Evolutionary conservation across 1,140 invertebrate species (phyloP).

Genomic region (Melanaphis sacchari): DNA sequence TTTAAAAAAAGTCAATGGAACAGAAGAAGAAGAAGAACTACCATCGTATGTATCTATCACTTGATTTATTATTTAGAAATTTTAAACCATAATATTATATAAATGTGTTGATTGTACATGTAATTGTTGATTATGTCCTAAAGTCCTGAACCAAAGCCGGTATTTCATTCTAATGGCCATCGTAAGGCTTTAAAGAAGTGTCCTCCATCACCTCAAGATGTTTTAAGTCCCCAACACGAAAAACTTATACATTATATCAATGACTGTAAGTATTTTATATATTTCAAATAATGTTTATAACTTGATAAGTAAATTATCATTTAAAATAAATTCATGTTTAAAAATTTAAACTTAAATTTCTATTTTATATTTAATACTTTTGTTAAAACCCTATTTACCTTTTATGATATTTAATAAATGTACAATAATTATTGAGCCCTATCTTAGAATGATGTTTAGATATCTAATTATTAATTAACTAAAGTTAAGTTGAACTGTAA

Average conservation of each 20-base stretch:
- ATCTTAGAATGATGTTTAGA: too few species aligned
- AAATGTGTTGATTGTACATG: neutral
- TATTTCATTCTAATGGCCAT: constrained; percentile 50
- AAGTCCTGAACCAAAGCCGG: constrained; percentile 45
- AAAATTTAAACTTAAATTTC: neutral
- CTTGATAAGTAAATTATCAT: neutral
- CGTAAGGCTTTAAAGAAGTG: constrained; percentile 39
- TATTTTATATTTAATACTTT: neutral
- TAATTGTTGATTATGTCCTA: neutral
- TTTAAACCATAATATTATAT: neutral
- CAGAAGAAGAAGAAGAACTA: constrained; percentile 50
- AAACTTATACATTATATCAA: constrained; percentile 54
- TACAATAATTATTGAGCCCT: too few species aligned
- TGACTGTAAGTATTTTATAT: constrained; percentile 23
- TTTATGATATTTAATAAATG: neutral
- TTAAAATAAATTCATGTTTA: neutral
- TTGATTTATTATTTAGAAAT: neutral
- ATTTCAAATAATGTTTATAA: neutral
- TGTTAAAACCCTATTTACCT: neutral
- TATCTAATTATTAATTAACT: too few species aligned
- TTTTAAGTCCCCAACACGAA: constrained; percentile 53
- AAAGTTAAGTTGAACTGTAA: too few species aligned
- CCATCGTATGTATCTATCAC: constrained; percentile 16
- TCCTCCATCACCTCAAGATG: constrained; percentile 10
- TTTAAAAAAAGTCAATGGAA: constrained; percentile 34